Base-by-base conservation (phyloP, 2,797 vertebrate species). In the Apodemus agrarius region DNA sequence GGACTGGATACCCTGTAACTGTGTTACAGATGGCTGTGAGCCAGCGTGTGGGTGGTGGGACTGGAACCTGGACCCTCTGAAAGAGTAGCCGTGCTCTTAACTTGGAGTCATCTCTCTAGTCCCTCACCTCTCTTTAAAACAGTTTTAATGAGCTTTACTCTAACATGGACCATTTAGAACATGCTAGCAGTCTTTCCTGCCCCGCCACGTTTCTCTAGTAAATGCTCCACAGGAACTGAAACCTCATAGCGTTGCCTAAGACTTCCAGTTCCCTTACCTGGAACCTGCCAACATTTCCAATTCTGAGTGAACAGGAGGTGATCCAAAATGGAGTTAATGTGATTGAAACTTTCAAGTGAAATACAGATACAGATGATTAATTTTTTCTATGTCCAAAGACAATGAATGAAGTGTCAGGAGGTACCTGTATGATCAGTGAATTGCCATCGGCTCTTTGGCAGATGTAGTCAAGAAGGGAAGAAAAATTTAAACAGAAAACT, bases 271-370 rank as follows among this genome's bases (percentile, higher is more conserved):
- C 65, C n/a, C 43, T 26, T 83, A 16, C 43, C 89, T 95, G 89
- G n/a, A 95, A 74, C 22, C 43, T 86, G 52, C 74, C 43, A 37
- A 54, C 3, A 22, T 95, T 54, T 46, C 19, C 43, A 54, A 65
- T 43, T 97, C 54, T 89, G 59, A 94, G 69, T 72, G 57, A 93
- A 85, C 19, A 93, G 91, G 63, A 95, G 63, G 78, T 92, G 65
- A 59, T 90, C 46, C 90, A 87, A 96, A 93, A 93, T 21, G 37
- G 65, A 94, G 79, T 87, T 80, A 86, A 31, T 67, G 61, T 82
- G 46, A 90, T 88, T 95, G 86, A 93, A 96, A 43, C 21, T 61
- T 96, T 91, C 86, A 61, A 72, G n/a, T 97, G 75, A 93, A 72
- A 34, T 74, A 19, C 46, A 75, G 89, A 80, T 2, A 31, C 29